A percentile compares a stretch with the other conserved stretches of the same genome.
Conservation (phyloP, 2,113 vertebrate genomes). For the Balaenoptera acutorostrata region DNA sequence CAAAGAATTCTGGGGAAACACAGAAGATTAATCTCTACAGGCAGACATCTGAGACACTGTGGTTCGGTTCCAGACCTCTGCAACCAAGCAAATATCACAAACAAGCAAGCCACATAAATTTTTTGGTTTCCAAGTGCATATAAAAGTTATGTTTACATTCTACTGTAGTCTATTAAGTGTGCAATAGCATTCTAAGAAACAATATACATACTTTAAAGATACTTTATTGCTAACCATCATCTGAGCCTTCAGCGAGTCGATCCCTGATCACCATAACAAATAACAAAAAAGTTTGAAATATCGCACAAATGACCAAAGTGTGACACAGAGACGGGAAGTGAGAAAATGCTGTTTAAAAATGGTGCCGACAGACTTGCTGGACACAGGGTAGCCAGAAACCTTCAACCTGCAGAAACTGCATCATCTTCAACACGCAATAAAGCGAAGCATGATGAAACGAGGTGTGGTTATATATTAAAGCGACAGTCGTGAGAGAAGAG, state of each 20-base stretch:
- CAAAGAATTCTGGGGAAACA: not conserved
- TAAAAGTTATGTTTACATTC: not conserved
- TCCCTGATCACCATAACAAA: not conserved
- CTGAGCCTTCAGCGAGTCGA: not conserved
- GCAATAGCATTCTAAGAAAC: not conserved
- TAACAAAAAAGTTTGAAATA: not conserved
- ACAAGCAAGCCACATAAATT: not conserved
- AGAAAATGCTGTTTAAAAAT: not conserved
- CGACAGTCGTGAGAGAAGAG: not conserved
- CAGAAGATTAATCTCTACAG: not conserved
- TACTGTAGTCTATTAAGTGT: not conserved
- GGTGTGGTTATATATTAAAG: not conserved
- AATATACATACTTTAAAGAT: not conserved
- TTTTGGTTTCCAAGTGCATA: not conserved
- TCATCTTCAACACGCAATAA: rapidly evolving
- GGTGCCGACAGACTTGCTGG: rapidly evolving
- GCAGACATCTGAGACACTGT: not conserved
- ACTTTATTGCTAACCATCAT: not conserved
- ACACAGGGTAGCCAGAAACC: not conserved
- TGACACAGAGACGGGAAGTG: not conserved
- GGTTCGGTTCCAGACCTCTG: not conserved
- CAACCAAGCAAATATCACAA: not conserved
- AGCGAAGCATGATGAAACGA: not conserved
- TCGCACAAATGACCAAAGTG: not conserved
- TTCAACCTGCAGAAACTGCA: not conserved